Conservation (phyloP, 2,888 invertebrate genomes). For the Caenorhabditis uteleia region DNA sequence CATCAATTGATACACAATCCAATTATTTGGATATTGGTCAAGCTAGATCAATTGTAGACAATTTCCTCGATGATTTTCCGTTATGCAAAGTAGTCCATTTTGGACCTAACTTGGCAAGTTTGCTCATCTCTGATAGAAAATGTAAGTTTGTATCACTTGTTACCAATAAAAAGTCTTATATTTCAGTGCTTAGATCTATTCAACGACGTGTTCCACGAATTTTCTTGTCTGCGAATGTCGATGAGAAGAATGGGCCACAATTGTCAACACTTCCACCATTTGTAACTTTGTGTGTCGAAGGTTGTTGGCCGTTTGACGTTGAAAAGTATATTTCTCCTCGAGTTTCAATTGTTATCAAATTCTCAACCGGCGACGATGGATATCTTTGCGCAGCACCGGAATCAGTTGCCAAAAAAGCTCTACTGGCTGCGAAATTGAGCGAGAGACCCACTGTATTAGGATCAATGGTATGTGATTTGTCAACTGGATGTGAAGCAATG, state of each 20-base stretch:
- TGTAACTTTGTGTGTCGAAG: slow-evolving; percentile 59
- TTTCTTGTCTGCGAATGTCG: slow-evolving; percentile 56
- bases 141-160: slow-evolving; percentile 10
- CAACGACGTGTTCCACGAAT: slow-evolving; percentile 57
- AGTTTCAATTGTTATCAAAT: slow-evolving; percentile 56
- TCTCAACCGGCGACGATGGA: slow-evolving; percentile 62
- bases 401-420: slow-evolving; percentile 59
- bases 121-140: slow-evolving; percentile 50
- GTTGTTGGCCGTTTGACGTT: slow-evolving; percentile 52
- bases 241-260: slow-evolving; percentile 46
- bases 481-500: slow-evolving; percentile 66
- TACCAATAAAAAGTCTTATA: background rate
- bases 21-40: slow-evolving; percentile 53
- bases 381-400: slow-evolving; percentile 63
- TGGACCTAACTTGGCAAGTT: slow-evolving; percentile 56
- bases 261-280: slow-evolving; percentile 55
- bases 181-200: slow-evolving; percentile 48
- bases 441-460: slow-evolving; percentile 49
- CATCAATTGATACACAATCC: slow-evolving; percentile 65
- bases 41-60: slow-evolving; percentile 51
- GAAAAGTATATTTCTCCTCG: slow-evolving; percentile 53
- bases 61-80: slow-evolving; percentile 63
- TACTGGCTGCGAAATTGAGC: slow-evolving; percentile 55
- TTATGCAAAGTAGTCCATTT: slow-evolving; percentile 58
- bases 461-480: slow-evolving; percentile 63